These are phyloP conservation scores for Diuraphis noxia DNA, from an alignment of 1,140 invertebrate genomes.

Conservation along the genomic window DNA sequence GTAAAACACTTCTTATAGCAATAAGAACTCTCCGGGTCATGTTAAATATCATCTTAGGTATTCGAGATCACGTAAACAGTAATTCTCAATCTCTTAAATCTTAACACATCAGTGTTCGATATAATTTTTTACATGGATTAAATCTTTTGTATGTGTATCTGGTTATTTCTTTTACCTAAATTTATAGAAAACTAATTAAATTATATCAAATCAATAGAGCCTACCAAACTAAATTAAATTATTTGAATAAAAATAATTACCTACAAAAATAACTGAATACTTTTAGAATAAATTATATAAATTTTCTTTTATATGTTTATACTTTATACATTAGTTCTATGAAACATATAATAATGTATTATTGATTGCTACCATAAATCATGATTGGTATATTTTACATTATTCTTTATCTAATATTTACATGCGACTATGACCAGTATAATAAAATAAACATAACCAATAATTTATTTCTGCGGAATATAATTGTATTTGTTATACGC, in stretches of 20 bases:
- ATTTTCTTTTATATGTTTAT: background rate
- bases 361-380: background rate
- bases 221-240: background rate
- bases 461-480: background rate
- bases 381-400: background rate
- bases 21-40: background rate
- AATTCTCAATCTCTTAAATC: background rate
- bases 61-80: background rate
- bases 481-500: background rate
- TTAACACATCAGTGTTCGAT: too few species aligned
- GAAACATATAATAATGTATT: background rate
- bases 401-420: background rate
- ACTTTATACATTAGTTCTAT: background rate
- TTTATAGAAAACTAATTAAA: background rate
- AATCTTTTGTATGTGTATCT: too few species aligned
- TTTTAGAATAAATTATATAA: background rate
- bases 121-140: too few species aligned
- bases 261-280: background rate
- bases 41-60: background rate
- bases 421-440: background rate
- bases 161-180: too few species aligned
- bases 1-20: background rate
- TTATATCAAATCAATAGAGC: background rate
- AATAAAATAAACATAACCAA: background rate
- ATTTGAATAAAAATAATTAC: background rate